phyloP scores from a whole-genome alignment of 2,113 vertebrate genomes.

The Delphinus delphis region DNA sequence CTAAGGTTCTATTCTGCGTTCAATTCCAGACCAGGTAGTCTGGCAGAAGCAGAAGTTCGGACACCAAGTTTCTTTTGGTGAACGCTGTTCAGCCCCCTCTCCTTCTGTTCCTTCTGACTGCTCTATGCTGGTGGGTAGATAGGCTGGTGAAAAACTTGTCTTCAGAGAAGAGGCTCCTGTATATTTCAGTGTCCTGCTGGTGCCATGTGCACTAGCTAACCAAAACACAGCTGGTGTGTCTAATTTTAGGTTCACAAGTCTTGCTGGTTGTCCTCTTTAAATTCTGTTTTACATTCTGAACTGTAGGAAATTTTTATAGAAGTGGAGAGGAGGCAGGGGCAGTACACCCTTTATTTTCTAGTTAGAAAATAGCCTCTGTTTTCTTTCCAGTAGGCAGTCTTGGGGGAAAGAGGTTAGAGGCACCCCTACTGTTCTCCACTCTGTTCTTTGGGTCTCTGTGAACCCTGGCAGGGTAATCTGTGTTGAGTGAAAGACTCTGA shows the following conservation, averaged over 20 bases:
- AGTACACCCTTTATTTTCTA: neutral
- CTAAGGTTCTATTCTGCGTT: conserved; percentile 20
- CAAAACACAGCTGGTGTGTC: conserved; percentile 57
- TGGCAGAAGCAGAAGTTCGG: conserved; percentile 56
- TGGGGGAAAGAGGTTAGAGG: neutral
- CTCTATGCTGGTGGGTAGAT: neutral
- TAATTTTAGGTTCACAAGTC: conserved; percentile 23
- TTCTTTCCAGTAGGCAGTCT: neutral
- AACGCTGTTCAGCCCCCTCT: conserved; percentile 39
- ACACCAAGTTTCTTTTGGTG: conserved; percentile 31
- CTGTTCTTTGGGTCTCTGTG: neutral
- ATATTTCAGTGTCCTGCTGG: conserved; percentile 54
- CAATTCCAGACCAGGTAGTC: conserved; percentile 41
- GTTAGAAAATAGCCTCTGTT: conserved; percentile 1
- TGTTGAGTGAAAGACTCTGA: neutral
- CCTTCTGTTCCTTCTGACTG: conserved; percentile 4
- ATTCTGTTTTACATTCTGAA: conserved; percentile 56
- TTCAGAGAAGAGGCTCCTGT: neutral
- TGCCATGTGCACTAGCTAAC: conserved; percentile 5
- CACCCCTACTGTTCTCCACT: neutral
- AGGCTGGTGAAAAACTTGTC: neutral
- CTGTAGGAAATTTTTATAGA: conserved; percentile 56
- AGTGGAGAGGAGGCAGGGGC: neutral
- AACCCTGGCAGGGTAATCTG: neutral
- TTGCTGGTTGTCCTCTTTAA: conserved; percentile 35